These are phyloP conservation scores for Ormyrus nitidulus DNA, from an alignment of 2,888 invertebrate species.

Conservation along the genomic window DNA sequence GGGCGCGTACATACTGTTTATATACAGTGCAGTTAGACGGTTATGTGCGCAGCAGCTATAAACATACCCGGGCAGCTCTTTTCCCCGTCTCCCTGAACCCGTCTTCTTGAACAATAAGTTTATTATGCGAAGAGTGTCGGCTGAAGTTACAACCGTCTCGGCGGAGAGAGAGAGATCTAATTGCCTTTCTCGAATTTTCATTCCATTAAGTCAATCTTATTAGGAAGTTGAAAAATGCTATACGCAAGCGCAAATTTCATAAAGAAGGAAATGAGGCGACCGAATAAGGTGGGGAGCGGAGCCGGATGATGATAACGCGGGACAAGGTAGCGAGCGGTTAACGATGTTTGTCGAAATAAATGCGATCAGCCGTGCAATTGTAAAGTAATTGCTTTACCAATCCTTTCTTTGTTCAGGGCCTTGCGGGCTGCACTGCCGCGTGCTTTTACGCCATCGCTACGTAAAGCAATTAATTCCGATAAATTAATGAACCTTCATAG, in stretches of 20 bases:
- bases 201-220: slow-evolving; percentile 42
- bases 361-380: slow-evolving; percentile 32
- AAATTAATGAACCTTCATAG: background rate
- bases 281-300: background rate
- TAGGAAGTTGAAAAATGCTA: slow-evolving; percentile 32
- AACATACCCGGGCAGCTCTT: background rate
- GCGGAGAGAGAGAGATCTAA: slow-evolving; percentile 6
- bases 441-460: background rate
- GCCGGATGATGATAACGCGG: slow-evolving; percentile 19
- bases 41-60: background rate
- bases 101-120: slow-evolving; percentile 32
- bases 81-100: background rate
- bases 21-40: background rate
- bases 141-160: slow-evolving; percentile 27
- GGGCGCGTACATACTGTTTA: background rate
- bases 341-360: slow-evolving; percentile 39
- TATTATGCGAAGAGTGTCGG: slow-evolving; percentile 34
- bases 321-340: background rate
- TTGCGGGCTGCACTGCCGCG: background rate
- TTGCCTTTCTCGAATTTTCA: slow-evolving; percentile 45
- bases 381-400: slow-evolving; percentile 22
- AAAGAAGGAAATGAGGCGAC: slow-evolving; percentile 3
- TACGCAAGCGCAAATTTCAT: background rate
- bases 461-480: slow-evolving; percentile 18
- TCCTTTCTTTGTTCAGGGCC: slow-evolving; percentile 6